These are phyloP conservation scores for Psittacula derbiana DNA, from an alignment of 2,797 vertebrate genomes.

Conservation along the genomic window DNA sequence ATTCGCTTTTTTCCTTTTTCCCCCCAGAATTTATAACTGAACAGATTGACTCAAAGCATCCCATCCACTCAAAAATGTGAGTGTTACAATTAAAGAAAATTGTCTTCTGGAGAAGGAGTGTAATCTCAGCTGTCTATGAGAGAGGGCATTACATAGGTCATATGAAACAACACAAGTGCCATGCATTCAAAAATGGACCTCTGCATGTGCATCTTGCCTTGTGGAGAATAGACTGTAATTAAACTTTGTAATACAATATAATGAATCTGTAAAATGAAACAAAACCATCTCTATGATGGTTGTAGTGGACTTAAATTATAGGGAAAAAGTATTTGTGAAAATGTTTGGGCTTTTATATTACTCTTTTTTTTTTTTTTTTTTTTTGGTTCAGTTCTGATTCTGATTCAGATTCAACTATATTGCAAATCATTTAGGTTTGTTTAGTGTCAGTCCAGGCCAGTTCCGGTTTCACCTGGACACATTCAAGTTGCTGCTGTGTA, in stretches of 20 bases:
- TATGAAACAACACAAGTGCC: not conserved
- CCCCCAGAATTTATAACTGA: not conserved
- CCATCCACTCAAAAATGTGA: not conserved
- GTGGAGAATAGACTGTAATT: not conserved
- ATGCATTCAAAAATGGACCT: not conserved
- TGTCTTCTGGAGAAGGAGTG: not conserved
- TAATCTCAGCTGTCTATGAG: not conserved
- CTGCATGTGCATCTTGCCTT: not conserved
- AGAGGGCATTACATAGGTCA: not conserved
- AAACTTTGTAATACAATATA: not conserved
- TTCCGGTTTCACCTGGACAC: not conserved
- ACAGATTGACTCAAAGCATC: not conserved
- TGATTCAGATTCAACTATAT: not conserved
- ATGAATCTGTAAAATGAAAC: not conserved
- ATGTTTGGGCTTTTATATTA: not conserved
- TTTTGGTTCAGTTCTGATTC: not conserved
- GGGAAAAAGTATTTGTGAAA: not conserved
- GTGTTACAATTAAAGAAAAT: not conserved
- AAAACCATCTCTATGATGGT: not conserved
- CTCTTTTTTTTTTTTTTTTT: not conserved
- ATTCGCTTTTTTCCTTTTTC: accelerated
- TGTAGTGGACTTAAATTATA: not conserved
- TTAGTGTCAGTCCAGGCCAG: not conserved
- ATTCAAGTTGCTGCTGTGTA: not conserved
- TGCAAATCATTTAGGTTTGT: not conserved